Conservation (phyloP, 2,888 invertebrate genomes). For the Lasioglossum vierecki region DNA sequence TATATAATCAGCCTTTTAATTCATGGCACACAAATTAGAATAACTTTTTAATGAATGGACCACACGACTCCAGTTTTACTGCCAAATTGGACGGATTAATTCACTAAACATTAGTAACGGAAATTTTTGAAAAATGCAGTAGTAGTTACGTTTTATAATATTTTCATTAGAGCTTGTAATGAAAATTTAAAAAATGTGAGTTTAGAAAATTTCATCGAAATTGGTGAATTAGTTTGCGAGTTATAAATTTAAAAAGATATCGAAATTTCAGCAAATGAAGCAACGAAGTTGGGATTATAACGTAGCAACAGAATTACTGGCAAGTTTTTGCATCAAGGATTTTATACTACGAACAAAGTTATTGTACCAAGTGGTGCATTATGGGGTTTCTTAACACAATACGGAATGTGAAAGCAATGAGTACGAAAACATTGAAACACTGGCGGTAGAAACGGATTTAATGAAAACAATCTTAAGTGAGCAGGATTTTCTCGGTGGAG, state of each 20-base stretch:
- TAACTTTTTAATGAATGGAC: neutral
- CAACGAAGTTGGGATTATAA: neutral
- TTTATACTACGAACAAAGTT: neutral
- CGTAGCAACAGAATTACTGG: neutral
- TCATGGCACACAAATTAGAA: neutral
- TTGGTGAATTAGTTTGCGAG: no score
- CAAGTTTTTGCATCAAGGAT: neutral
- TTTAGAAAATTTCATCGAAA: no score
- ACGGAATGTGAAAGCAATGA: neutral
- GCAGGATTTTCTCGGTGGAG: neutral
- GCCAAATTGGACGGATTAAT: neutral
- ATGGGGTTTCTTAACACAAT: neutral
- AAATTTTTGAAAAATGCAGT: neutral
- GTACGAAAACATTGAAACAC: neutral
- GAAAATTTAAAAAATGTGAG: no score
- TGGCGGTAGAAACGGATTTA: neutral
- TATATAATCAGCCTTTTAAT: neutral
- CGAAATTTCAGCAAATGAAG: neutral
- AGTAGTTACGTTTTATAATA: no score
- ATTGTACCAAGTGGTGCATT: neutral
- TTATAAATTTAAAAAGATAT: no score
- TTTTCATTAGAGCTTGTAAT: no score
- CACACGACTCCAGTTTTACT: neutral
- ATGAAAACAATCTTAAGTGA: neutral
- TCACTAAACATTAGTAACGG: neutral